These are phyloP conservation scores for Drosophila malerkotliana DNA, from an alignment of 1,140 invertebrate genomes.

Conservation along the genomic window DNA sequence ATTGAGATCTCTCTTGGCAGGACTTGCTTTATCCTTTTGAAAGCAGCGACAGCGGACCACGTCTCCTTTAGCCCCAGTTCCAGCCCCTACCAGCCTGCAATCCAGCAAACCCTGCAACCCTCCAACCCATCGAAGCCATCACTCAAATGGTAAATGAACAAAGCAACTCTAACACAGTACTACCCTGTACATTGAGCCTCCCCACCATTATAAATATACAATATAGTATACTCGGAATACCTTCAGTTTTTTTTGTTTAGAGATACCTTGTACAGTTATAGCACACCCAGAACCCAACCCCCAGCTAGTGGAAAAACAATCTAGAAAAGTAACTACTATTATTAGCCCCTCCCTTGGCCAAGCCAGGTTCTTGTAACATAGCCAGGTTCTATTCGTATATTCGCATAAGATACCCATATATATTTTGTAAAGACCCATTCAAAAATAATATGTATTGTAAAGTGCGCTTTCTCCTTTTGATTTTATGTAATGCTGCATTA, in stretches of 20 bases:
- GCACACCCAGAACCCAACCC: slow-evolving; percentile 32
- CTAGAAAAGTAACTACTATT: slow-evolving; percentile 21
- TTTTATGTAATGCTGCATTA: slow-evolving; percentile 24
- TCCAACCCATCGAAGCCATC: slow-evolving; percentile 25
- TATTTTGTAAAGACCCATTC: slow-evolving; percentile 42
- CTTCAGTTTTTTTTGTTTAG: slow-evolving; percentile 1
- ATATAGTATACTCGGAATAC: slow-evolving; percentile 16
- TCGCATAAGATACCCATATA: slow-evolving; percentile 48
- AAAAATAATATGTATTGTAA: slow-evolving; percentile 63
- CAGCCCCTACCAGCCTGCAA: background rate
- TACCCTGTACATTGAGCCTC: slow-evolving; percentile 41
- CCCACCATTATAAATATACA: slow-evolving; percentile 13
- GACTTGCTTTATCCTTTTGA: slow-evolving; percentile 52
- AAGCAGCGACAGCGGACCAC: slow-evolving; percentile 39
- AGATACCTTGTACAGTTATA: slow-evolving; percentile 37
- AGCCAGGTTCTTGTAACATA: slow-evolving; percentile 57
- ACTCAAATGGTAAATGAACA: slow-evolving; percentile 72
- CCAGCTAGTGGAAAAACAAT: slow-evolving; percentile 42
- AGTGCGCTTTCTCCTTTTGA: slow-evolving; percentile 66
- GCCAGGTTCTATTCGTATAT: slow-evolving; percentile 44
- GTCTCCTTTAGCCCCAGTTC: background rate
- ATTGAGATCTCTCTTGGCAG: slow-evolving; percentile 35
- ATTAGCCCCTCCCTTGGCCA: slow-evolving; percentile 7
- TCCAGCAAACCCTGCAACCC: background rate
- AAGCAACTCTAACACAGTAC: slow-evolving; percentile 59